Base-by-base conservation (phyloP, 1,140 invertebrate genomes). In the Potamilus streckersoni region DNA sequence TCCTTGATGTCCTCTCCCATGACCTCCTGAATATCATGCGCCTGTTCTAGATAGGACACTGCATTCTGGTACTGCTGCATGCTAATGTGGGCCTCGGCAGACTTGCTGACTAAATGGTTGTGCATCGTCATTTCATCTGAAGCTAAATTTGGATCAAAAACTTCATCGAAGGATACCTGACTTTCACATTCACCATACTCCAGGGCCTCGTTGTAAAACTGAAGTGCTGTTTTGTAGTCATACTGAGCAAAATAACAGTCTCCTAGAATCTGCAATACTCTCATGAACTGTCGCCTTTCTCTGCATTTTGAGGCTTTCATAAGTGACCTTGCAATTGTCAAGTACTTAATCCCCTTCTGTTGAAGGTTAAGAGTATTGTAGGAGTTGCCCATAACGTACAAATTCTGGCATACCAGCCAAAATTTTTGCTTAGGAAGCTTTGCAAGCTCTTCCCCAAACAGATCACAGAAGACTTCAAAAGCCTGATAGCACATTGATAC, bases 41-140 rank as follows among this genome's bases (percentile, higher is more conserved):
- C 87, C 75, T 87, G 85, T 72, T 87, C 86, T 55, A 88, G 77
- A 76, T 86, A 86, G 20, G 86, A 82, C 2, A 85, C 83, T 20
- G 87, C 86, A 76, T 87, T 86, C 74, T 87, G 83, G 66, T 87
- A 88, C 75, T 88, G 86, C 66, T 86, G 83, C 87, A 88, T 88
- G 72, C 82, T 86, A 59, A 87, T 85, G 76, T 88, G 86, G 23
- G 85, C 86, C 73, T 87, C 84, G 5, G 87, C 87, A 60, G 86
- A 87, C 27, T 85, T 83, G 72, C 86, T 87, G 20, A 88, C 79
- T 15, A 88, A 76, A 69, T 87, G 85, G 65, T 88, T 87, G 72
- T 88, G 87, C 27, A 88, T 84, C 2, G 84, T 83, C 85, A 86
- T 87, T 74, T 87, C 84, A 62, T 88, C 86, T 20, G 82, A 82